Conservation (phyloP, 1,140 invertebrate genomes). For the Drosophila kohkoa region DNA sequence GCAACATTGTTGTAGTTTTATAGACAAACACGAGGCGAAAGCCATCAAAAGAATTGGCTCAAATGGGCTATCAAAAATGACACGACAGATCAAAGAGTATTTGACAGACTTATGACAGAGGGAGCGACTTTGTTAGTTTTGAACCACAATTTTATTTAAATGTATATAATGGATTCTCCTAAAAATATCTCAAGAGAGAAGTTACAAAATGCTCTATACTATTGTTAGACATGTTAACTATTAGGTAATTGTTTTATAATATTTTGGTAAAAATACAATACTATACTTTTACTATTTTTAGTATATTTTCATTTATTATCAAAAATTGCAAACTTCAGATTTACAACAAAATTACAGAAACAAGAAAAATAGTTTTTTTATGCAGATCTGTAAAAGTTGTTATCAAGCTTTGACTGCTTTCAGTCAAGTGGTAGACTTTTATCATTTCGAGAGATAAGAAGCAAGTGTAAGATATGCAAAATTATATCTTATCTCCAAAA, state of each 20-base stretch:
- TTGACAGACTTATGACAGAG: neutral
- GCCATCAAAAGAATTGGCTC: slow-evolving; percentile 1
- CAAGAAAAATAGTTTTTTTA: no score
- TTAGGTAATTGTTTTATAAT: no score
- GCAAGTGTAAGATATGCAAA: neutral
- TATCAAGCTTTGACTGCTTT: neutral
- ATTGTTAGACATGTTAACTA: no score
- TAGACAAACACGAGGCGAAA: slow-evolving; percentile 8
- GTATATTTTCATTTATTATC: no score
- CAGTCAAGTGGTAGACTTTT: neutral
- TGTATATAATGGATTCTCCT: no score
- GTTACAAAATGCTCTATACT: no score
- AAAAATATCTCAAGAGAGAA: no score
- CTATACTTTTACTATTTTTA: neutral
- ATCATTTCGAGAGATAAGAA: slow-evolving; percentile 1
- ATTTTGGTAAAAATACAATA: no score
- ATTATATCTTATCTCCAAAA: slow-evolving; percentile 9
- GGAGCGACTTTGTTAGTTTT: neutral
- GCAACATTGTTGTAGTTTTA: neutral
- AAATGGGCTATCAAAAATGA: neutral
- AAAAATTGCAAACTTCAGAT: no score
- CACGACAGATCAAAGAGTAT: slow-evolving; percentile 4
- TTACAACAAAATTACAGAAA: no score
- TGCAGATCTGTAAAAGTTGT: no score
- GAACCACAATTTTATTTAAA: no score